phyloP scores from a whole-genome alignment of 64 coral and sea anemone species.

The Acropora yongei region DNA sequence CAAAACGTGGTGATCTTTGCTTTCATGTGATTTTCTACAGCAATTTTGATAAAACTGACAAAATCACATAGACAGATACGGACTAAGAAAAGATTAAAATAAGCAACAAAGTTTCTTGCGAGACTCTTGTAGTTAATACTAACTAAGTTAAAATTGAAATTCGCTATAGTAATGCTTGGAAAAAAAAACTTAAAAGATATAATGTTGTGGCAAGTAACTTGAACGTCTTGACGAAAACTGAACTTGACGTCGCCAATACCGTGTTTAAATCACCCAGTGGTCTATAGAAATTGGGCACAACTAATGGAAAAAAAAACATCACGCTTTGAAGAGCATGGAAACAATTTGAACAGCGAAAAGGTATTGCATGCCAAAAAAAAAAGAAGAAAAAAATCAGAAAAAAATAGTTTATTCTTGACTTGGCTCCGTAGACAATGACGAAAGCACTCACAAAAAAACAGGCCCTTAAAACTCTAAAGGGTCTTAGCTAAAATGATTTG shows the following conservation, averaged over 20 bases:
- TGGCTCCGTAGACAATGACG: not conserved
- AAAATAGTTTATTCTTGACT: not conserved
- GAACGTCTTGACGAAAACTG: not conserved
- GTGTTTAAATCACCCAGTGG: no score
- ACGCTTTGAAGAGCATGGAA: not conserved
- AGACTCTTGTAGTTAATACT: not conserved
- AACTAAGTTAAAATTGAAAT: no score
- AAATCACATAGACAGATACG: not conserved
- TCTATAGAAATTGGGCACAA: not conserved
- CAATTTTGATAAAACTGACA: not conserved
- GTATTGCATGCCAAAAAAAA: not conserved
- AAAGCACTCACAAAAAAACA: not conserved
- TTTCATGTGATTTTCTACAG: not conserved
- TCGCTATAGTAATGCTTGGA: no score
- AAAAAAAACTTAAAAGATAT: no score
- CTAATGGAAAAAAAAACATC: slow-evolving; percentile 12
- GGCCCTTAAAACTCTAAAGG: slow-evolving; percentile 1
- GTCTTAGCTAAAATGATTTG: slow-evolving; percentile 27
- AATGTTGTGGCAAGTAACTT: no score
- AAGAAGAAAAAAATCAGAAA: not conserved
- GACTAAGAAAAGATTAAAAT: not conserved
- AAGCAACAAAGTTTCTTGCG: not conserved
- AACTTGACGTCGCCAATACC: not conserved
- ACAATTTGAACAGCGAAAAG: not conserved
- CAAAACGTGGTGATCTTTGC: not conserved